phyloP scores from a whole-genome alignment of 1,140 invertebrate genomes.

The Trichomalopsis sarcophagae region DNA sequence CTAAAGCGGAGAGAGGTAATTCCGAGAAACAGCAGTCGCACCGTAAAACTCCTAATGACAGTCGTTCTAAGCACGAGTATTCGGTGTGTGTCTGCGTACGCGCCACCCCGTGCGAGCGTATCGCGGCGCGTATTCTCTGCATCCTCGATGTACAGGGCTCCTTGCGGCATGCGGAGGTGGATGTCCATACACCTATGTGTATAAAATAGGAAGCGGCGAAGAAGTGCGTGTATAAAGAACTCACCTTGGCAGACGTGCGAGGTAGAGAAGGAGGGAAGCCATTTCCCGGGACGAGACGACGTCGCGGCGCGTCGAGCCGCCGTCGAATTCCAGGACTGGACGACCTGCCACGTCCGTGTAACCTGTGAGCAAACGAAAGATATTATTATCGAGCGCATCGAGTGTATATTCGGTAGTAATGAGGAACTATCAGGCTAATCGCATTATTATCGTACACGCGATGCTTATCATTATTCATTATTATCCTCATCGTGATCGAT shows the following conservation, averaged over 20 bases:
- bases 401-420: not conserved
- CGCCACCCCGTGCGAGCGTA: too few species aligned
- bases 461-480: not conserved
- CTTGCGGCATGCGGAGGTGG: not conserved
- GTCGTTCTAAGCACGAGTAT: not conserved
- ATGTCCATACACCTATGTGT: not conserved
- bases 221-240: constrained; percentile 35
- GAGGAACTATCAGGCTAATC: not conserved
- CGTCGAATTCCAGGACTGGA: constrained; percentile 69
- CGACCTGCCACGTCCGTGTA: constrained; percentile 64
- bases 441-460: not conserved
- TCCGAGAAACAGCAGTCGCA: not conserved
- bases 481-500: constrained; percentile 2
- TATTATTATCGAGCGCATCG: not conserved
- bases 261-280: constrained; percentile 71
- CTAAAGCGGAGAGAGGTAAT: not conserved
- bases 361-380: constrained; percentile 58
- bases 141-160: not conserved
- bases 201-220: not conserved
- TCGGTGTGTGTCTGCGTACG: not conserved
- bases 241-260: constrained; percentile 71
- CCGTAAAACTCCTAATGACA: not conserved
- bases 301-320: constrained; percentile 61
- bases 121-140: too few species aligned
- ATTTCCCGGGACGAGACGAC: constrained; percentile 67